A percentile compares a stretch with the other conserved stretches of the same genome.
phyloP scores from a whole-genome alignment of 1,140 invertebrate species.

The Drosophila mayri region DNA sequence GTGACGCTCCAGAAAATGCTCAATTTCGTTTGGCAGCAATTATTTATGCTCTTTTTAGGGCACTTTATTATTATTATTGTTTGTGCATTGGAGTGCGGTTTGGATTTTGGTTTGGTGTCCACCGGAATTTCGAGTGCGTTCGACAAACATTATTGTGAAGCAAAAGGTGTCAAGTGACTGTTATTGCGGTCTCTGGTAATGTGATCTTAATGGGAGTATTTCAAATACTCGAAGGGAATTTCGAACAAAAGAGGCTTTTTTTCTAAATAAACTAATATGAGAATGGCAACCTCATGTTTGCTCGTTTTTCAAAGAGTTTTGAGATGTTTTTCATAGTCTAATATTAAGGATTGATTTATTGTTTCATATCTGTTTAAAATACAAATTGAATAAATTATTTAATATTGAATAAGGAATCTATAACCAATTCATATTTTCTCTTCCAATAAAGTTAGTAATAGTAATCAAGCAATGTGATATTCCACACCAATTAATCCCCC shows the following conservation, averaged over 20 bases:
- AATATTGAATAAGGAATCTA: not conserved
- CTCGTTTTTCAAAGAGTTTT: not conserved
- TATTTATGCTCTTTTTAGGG: slow-evolving; percentile 24
- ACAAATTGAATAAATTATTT: not conserved
- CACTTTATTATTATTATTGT: slow-evolving; percentile 36
- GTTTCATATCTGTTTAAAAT: not conserved
- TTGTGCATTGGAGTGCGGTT: slow-evolving; percentile 19
- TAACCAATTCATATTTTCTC: not conserved
- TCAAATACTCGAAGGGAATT: not conserved
- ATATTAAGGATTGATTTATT: too few relatives aligned
- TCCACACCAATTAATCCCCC: slow-evolving; percentile 43
- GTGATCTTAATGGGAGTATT: slow-evolving; percentile 32
- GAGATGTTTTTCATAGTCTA: not conserved
- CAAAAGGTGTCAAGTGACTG: slow-evolving; percentile 42
- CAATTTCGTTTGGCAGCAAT: slow-evolving; percentile 12
- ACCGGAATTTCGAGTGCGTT: slow-evolving; percentile 16
- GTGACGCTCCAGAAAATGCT: slow-evolving; percentile 15
- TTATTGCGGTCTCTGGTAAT: slow-evolving; percentile 34
- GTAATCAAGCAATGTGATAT: slow-evolving; percentile 12
- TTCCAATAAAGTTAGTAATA: too few relatives aligned
- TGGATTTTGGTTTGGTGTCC: slow-evolving; percentile 13
- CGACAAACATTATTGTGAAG: slow-evolving; percentile 23
- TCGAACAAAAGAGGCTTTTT: not conserved
- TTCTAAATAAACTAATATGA: not conserved
- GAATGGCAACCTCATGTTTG: not conserved